Percentiles rank a stretch among this genome's conserved stretches.
These are phyloP conservation scores for Ataeniobius toweri DNA, from an alignment of 2,797 vertebrate genomes.

Conservation along the genomic window DNA sequence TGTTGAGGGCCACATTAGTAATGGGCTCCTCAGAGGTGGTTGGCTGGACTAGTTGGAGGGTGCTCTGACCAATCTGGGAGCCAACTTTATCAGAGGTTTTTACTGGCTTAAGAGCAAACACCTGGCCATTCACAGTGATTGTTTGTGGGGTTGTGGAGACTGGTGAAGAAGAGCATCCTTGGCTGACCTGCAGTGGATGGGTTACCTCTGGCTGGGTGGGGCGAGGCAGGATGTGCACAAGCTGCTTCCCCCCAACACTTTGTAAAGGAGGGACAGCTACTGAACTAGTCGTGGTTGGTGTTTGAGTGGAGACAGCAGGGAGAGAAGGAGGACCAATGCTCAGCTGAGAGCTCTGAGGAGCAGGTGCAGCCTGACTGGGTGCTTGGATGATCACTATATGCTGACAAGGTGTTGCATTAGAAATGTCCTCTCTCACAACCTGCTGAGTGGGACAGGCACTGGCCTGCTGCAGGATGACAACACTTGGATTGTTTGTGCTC, in stretches of 20 bases:
- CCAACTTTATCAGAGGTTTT: constrained; percentile 88
- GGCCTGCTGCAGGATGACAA: constrained; percentile 95
- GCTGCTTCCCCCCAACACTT: constrained; percentile 91
- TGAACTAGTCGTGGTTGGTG: constrained; percentile 75
- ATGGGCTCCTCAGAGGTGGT: constrained; percentile 93
- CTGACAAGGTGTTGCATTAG: constrained; percentile 89
- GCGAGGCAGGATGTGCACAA: constrained; percentile 95
- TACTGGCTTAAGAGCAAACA: constrained; percentile 94
- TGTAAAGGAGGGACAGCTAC: constrained; percentile 82
- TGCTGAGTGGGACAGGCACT: constrained; percentile 83
- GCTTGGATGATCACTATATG: constrained; percentile 98
- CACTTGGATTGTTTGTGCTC: constrained; percentile 87
- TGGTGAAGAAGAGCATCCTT: constrained; percentile 78
- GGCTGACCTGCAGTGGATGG: constrained; percentile 76
- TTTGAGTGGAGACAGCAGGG: constrained; percentile 77
- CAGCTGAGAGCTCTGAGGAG: constrained; percentile 83
- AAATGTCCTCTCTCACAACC: constrained; percentile 87
- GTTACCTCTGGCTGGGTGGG: constrained; percentile 75
- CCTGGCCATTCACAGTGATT: constrained; percentile 95
- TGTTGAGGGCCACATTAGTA: constrained; percentile 93
- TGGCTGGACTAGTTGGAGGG: constrained; percentile 94
- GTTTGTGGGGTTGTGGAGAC: constrained; percentile 87
- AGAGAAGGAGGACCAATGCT: constrained; percentile 82
- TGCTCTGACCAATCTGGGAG: constrained; percentile 80
- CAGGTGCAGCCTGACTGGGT: constrained; percentile 86